A percentile compares a stretch with the other conserved stretches of the same genome.
phyloP scores from a whole-genome alignment of 2,113 vertebrate species.

The Platysteira castanea region DNA sequence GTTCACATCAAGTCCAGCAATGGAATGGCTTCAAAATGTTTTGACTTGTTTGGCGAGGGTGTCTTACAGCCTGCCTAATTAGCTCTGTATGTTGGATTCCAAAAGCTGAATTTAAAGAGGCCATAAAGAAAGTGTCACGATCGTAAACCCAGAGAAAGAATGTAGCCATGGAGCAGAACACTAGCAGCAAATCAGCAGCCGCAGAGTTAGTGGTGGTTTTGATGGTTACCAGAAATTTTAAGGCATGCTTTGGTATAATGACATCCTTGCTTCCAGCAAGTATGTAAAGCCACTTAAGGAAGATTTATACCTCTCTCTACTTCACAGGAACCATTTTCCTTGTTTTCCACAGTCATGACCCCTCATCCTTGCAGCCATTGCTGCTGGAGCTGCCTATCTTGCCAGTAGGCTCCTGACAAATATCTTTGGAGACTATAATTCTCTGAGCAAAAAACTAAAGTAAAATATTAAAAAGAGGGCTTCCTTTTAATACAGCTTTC shows the following conservation, averaged over 20 bases:
- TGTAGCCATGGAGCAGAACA: neutral
- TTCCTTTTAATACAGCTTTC: neutral
- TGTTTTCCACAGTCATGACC: neutral
- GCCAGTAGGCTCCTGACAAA: neutral
- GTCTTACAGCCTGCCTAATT: neutral
- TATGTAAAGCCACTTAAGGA: slow-evolving; percentile 5
- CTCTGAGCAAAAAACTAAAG: neutral
- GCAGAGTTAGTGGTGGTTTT: neutral
- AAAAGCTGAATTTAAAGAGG: neutral
- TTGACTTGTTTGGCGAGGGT: neutral
- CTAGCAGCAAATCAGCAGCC: slow-evolving; percentile 5
- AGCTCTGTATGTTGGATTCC: neutral
- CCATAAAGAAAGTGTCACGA: neutral
- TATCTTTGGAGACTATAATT: neutral
- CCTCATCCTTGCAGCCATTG: neutral
- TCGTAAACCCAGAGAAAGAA: neutral
- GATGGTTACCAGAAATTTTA: slow-evolving; percentile 22
- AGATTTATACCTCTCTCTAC: neutral
- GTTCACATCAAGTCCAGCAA: slow-evolving; percentile 13
- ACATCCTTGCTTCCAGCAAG: neutral
- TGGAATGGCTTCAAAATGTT: neutral
- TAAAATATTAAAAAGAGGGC: neutral
- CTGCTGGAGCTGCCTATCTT: neutral
- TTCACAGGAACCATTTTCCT: neutral
- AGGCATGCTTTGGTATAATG: neutral